phyloP scores from a whole-genome alignment of 1,140 invertebrate species.

The fruit fly (Drosophila melanogaster) region DNA sequence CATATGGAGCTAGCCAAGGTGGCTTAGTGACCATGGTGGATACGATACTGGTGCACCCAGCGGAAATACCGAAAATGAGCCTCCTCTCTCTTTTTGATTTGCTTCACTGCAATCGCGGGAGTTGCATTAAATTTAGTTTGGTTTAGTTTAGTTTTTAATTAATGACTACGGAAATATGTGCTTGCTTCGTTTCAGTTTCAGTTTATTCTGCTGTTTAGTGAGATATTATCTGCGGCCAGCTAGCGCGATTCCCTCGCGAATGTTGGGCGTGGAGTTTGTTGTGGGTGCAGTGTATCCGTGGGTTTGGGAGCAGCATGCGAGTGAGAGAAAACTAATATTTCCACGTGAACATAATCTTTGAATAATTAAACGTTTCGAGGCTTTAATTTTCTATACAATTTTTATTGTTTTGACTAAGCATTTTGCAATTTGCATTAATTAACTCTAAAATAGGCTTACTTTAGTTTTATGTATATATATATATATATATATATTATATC shows the following conservation, averaged over 20 bases:
- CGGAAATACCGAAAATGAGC: constrained; percentile 3
- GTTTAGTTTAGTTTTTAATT: constrained; percentile 16
- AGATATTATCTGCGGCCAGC: constrained; percentile 59
- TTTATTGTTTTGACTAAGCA: constrained; percentile 82
- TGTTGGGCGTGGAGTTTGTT: constrained; percentile 15
- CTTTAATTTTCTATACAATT: constrained; percentile 81
- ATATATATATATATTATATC: constrained; percentile 33
- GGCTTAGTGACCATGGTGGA: constrained; percentile 32
- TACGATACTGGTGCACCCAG: not conserved
- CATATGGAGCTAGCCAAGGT: constrained; percentile 54
- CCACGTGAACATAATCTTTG: constrained; percentile 61
- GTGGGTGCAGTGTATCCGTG: constrained; percentile 25
- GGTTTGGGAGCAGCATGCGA: constrained; percentile 17
- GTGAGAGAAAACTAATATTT: constrained; percentile 47
- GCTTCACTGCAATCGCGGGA: constrained; percentile 6
- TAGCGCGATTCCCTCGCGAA: constrained; percentile 21
- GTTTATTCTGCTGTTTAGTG: constrained; percentile 38
- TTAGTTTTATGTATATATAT: constrained; percentile 45
- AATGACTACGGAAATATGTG: constrained; percentile 39
- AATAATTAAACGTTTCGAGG: constrained; percentile 76
- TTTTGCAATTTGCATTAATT: constrained; percentile 79
- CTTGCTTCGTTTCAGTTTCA: constrained; percentile 5
- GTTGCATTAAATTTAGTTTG: constrained; percentile 18
- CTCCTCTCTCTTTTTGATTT: not conserved
- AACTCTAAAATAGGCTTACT: constrained; percentile 80